These are phyloP conservation scores for Syritta pipiens DNA, from an alignment of 2,888 invertebrate species.

Conservation along the genomic window DNA sequence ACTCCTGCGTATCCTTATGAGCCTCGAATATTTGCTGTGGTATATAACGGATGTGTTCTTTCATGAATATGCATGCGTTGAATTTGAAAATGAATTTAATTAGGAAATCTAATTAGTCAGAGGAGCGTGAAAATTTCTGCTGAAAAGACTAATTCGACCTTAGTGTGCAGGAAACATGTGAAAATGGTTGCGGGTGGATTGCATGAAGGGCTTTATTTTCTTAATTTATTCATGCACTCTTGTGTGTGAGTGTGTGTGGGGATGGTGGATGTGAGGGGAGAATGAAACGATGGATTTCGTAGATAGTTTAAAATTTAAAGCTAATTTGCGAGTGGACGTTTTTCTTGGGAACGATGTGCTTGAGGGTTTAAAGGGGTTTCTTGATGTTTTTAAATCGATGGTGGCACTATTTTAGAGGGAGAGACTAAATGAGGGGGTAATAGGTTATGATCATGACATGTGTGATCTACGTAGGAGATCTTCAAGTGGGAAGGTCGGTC, in stretches of 20 bases:
- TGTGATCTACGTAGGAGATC: no score
- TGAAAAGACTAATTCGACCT: constrained; percentile 69
- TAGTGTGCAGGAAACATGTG: constrained; percentile 42
- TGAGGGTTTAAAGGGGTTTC: no score
- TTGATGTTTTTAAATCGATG: no score
- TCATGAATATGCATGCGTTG: constrained; percentile 72
- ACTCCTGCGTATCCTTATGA: constrained; percentile 12
- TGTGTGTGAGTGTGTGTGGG: background rate
- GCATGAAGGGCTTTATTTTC: background rate
- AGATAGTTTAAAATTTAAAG: constrained; percentile 30
- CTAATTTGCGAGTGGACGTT: no score
- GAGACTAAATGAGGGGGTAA: no score
- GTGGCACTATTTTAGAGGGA: no score
- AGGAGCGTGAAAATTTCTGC: constrained; percentile 76
- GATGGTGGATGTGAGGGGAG: no score
- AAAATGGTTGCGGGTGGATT: constrained; percentile 14
- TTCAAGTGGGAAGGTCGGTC: no score
- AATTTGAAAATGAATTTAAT: constrained; percentile 75
- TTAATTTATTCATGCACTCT: constrained; percentile 25
- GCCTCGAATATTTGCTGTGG: constrained; percentile 34
- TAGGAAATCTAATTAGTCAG: constrained; percentile 80
- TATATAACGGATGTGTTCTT: constrained; percentile 51
- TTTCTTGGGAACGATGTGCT: no score
- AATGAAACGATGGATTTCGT: background rate
- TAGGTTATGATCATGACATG: no score